Evolutionary conservation across 2,797 vertebrate species (phyloP), one percentile per base, ranked within the genome.

Genomic region (Alectoris magna): DNA sequence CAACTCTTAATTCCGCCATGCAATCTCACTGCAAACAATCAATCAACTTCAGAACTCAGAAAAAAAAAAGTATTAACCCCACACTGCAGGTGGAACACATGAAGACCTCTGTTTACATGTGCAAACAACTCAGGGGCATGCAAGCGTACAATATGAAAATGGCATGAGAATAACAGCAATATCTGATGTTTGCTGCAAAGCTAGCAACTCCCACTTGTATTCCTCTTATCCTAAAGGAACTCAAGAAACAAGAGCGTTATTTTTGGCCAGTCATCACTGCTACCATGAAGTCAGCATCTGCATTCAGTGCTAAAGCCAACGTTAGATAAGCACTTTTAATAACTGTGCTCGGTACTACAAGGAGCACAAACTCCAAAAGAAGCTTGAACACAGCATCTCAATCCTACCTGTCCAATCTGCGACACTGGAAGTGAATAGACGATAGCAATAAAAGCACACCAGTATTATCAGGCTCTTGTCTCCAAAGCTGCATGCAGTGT

Each of bases 401-500:
- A 15, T 86, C 97, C 82, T 98, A 99, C 99, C 99, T 99, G 99
- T 99, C 99, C 81, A 99, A 98, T 94, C 99, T 99, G 98, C 99
- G 98, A 97, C 99, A 99, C 97, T 99, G 99, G 98, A 99, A 99
- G 97, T 99, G 99, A 97, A 99, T 99, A 93, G 99, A 99, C 19
- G 99, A 99, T 66, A 99, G 98, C 83, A 99, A 98, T 94, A 99
- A 97, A 92, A 99, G 98, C 91, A 99, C 99, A 34, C 99, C 99
- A 73, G 99, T 99, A 96, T 99, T 99, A 98, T 99, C 99, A 90
- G 99, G 99, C 98, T 99, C 99, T 97, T 99, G 99, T 84, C 99
- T 98, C 99, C 99, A 99, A 76, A 99, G 98, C 96, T 99, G 99
- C 99, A 99, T 99, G 98, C 99, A 99, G 98, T 99, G 99, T 96